These are phyloP conservation scores for Argyrosomus regius DNA, from an alignment of 2,797 vertebrate species.

Conservation along the genomic window DNA sequence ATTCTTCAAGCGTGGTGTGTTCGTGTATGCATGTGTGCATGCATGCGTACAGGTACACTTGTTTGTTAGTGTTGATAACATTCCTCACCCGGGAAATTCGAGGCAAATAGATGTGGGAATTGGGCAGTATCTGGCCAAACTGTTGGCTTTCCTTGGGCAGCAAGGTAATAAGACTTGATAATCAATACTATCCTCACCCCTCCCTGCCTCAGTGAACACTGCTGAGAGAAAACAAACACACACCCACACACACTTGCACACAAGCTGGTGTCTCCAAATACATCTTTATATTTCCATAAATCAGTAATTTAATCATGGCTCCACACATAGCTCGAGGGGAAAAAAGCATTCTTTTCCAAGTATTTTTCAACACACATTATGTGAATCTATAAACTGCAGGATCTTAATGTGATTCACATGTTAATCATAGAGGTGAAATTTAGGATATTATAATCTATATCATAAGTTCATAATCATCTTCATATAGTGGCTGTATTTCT, in stretches of 20 bases:
- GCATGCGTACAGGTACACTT: background rate
- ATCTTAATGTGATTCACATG: conserved; percentile 14
- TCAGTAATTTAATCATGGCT: conserved; percentile 25
- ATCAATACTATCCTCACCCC: conserved; percentile 46
- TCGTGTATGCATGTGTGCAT: background rate
- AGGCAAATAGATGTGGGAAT: conserved; percentile 17
- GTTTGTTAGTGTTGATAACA: conserved; percentile 34
- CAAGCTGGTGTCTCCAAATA: conserved; percentile 3
- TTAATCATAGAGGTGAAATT: conserved; percentile 1
- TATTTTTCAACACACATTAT: conserved; percentile 1
- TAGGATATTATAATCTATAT: background rate
- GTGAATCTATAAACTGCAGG: background rate
- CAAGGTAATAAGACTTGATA: conserved; percentile 54
- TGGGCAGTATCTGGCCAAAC: conserved; percentile 36
- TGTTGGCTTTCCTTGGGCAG: conserved; percentile 33
- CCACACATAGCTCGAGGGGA: background rate
- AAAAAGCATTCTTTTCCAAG: background rate
- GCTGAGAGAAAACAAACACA: conserved; percentile 26
- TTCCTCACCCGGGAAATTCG: conserved; percentile 29
- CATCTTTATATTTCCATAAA: conserved; percentile 11
- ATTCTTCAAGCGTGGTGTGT: background rate
- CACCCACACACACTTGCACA: conserved; percentile 9
- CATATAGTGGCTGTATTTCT: background rate
- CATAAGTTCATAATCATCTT: background rate
- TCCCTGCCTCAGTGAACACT: conserved; percentile 12